phyloP scores from a whole-genome alignment of 2,113 vertebrate genomes.

The Eulemur macaco region DNA sequence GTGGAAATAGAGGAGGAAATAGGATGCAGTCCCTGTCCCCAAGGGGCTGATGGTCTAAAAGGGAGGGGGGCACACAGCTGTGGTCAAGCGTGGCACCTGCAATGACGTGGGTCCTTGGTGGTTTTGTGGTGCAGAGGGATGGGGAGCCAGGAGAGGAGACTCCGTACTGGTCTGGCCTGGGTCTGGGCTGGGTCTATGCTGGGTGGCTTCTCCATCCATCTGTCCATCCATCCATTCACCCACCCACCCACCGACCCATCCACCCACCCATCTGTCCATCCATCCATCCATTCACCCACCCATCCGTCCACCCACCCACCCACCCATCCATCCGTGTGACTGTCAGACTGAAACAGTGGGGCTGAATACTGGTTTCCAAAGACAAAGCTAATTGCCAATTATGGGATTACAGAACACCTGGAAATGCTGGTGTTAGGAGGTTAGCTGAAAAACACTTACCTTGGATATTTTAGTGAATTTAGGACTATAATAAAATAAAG shows the following conservation, averaged over 20 bases:
- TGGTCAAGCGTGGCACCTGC: neutral
- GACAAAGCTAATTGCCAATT: neutral
- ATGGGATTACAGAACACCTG: neutral
- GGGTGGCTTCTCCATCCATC: too few species aligned
- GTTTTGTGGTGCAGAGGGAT: too few species aligned
- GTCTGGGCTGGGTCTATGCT: too few species aligned
- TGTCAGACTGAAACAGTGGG: accelerated
- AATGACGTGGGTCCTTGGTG: too few species aligned
- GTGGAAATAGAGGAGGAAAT: neutral
- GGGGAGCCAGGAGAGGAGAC: too few species aligned
- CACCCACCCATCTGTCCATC: too few species aligned
- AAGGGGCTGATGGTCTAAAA: neutral
- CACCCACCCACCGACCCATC: too few species aligned
- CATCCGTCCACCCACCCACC: too few species aligned
- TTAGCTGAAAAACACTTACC: neutral
- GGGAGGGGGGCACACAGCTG: accelerated
- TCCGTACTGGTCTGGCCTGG: too few species aligned
- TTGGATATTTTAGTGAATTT: neutral
- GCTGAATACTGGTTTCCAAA: neutral
- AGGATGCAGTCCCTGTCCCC: neutral
- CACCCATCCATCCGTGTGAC: accelerated
- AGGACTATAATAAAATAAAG: neutral
- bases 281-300: too few species aligned
- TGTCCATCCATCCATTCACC: too few species aligned
- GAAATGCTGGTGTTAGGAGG: neutral